Base-by-base conservation (phyloP, 2,888 invertebrate species). In the Tineola bisselliella region DNA sequence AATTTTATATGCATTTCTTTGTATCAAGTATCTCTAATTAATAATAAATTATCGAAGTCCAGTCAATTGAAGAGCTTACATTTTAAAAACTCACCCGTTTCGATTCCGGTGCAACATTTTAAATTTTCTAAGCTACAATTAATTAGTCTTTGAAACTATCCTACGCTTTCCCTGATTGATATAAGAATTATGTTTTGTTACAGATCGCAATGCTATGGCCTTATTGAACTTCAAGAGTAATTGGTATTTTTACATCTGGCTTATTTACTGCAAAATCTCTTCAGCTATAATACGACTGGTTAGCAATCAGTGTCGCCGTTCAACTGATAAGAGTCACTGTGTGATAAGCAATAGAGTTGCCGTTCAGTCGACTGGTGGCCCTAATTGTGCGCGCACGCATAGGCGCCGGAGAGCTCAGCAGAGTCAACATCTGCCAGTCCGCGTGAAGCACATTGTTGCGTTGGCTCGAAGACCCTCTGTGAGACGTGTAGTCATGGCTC, bases 401-500 rank as follows among this genome's bases (percentile, higher is more conserved):
- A 81, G 82, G 58, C 75, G 76, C 67, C 61, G 62, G 17, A 44
- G 61, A 19, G 17, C 44, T 10, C 60, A 17, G 33, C 80, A 76
- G 67, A 70, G 76, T 66, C 18, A 38, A 15, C 61, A 44, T 30
- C 12, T 44, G 12, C 38, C 59, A 15, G n/a, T 12, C 10, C 76
- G 81, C 63, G 69, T 69, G 25, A 87, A 84, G 69, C 80, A 83
- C 67, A 76, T 79, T 64, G 79, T 83, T 66, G 82, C 84, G 65
- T 74, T 86, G 70, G 76, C 79, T 63, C 76, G 84, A 65, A 84
- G 84, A 81, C 79, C 81, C 64, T 84, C 84, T 63, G 67, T 84
- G 61, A 80, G 82, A 69, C 79, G 84, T 69, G 84, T 84, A 65
- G 84, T 81, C 18, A 90, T 90, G 90, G 88, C 89, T 70, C 89